A percentile compares a stretch with the other conserved stretches of the same genome.
Conservation (phyloP, 2,888 invertebrate species). For the Cantharis nigra region DNA sequence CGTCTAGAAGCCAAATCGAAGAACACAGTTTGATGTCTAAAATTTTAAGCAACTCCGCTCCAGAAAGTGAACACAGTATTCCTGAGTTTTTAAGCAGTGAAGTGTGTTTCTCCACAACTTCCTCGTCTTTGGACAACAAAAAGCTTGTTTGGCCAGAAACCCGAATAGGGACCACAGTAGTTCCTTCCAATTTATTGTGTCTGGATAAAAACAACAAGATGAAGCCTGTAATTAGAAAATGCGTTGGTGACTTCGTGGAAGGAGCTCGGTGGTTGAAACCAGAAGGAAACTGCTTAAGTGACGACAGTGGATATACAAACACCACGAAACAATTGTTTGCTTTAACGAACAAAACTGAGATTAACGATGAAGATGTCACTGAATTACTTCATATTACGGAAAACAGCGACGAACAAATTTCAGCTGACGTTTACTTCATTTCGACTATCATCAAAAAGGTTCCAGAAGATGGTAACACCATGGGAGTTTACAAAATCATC, state of each 20-base stretch:
- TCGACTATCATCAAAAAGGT: constrained; percentile 33
- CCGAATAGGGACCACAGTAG: constrained; percentile 57
- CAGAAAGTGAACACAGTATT: background rate
- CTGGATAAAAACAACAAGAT: constrained; percentile 59
- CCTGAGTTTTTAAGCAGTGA: background rate
- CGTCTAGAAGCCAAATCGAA: background rate
- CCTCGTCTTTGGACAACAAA: background rate
- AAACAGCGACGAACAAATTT: background rate
- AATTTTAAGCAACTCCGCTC: background rate
- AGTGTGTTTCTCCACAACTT: background rate
- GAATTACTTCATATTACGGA: background rate
- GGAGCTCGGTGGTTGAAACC: constrained; percentile 61
- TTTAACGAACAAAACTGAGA: background rate
- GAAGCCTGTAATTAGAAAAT: constrained; percentile 61
- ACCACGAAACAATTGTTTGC: constrained; percentile 18
- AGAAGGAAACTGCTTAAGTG: constrained; percentile 34
- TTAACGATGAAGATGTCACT: background rate
- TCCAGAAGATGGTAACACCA: background rate
- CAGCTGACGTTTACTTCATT: constrained; percentile 23
- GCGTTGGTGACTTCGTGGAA: constrained; percentile 59
- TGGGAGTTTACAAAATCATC: constrained; percentile 50
- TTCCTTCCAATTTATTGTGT: constrained; percentile 59
- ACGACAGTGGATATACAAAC: constrained; percentile 8
- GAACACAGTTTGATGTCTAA: background rate
- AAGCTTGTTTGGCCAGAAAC: constrained; percentile 55